phyloP scores from a whole-genome alignment of 1,140 invertebrate species.

The Halyomorpha halys region DNA sequence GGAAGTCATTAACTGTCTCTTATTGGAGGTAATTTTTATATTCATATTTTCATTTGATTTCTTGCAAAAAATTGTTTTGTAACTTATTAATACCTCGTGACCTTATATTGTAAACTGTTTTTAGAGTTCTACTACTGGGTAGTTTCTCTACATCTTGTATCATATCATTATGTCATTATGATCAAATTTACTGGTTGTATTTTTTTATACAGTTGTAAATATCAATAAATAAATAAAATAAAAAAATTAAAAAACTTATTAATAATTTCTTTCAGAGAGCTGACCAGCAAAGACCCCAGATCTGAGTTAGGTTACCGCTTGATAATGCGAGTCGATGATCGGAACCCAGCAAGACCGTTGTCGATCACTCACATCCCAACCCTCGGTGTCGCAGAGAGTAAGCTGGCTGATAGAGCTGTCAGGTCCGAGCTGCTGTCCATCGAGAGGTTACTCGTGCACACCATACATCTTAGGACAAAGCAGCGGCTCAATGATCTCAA shows the following conservation, averaged over 20 bases:
- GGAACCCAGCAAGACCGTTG: conserved; percentile 67
- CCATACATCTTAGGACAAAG: conserved; percentile 84
- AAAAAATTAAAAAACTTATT: not conserved
- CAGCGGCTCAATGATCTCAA: conserved; percentile 73
- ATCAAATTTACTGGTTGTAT: too few relatives aligned
- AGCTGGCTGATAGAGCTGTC: conserved; percentile 69
- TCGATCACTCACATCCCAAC: conserved; percentile 80
- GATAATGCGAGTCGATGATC: conserved; percentile 76
- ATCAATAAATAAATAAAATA: not conserved
- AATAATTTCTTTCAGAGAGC: conserved; percentile 34
- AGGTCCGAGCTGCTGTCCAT: conserved; percentile 83
- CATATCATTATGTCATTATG: too few relatives aligned
- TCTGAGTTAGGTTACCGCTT: conserved; percentile 79
- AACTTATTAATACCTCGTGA: too few relatives aligned
- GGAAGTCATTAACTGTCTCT: conserved; percentile 76
- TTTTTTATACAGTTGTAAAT: too few relatives aligned
- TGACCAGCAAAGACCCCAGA: conserved; percentile 55
- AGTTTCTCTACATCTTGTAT: too few relatives aligned
- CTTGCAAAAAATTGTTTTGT: too few relatives aligned
- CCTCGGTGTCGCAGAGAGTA: conserved; percentile 55
- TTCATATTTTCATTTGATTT: not conserved
- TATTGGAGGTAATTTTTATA: conserved; percentile 69
- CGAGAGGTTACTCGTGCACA: conserved; percentile 92
- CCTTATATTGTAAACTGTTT: too few relatives aligned
- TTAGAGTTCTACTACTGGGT: too few relatives aligned